Evolutionary conservation across 1,140 invertebrate species (phyloP).

Genomic region (Leptinotarsa lineolata): DNA sequence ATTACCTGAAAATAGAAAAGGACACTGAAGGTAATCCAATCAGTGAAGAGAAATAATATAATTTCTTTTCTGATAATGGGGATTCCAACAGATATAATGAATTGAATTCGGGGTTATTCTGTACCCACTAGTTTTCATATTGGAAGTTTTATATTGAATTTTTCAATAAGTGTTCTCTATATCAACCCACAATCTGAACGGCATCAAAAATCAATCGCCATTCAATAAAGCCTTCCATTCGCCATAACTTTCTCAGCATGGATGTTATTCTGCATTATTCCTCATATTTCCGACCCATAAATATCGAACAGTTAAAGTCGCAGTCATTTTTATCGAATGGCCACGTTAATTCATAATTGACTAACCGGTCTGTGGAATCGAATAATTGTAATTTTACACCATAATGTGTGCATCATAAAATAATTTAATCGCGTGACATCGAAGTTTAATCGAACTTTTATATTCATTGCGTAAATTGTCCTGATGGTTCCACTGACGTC

Average conservation of each 20-base stretch:
- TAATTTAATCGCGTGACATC: slow-evolving; percentile 10
- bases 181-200: no score
- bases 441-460: slow-evolving; percentile 17
- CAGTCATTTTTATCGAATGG: neutral
- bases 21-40: no score
- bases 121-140: no score
- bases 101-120: no score
- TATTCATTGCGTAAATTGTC: slow-evolving; percentile 9
- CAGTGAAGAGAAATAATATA: no score
- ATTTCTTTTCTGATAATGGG: no score
- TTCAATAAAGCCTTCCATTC: neutral
- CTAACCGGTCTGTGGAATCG: slow-evolving; percentile 5
- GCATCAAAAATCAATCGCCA: no score
- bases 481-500: neutral
- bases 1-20: no score
- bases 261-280: neutral
- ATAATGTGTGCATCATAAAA: slow-evolving; percentile 4
- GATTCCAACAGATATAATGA: no score
- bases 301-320: neutral
- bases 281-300: slow-evolving; percentile 1
- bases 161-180: no score
- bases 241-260: neutral
- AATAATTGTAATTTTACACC: slow-evolving; percentile 13
- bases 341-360: neutral
- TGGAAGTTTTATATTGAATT: no score